phyloP scores from a whole-genome alignment of 53 echinoderm and acorn worm species.

The Antedon mediterranea region DNA sequence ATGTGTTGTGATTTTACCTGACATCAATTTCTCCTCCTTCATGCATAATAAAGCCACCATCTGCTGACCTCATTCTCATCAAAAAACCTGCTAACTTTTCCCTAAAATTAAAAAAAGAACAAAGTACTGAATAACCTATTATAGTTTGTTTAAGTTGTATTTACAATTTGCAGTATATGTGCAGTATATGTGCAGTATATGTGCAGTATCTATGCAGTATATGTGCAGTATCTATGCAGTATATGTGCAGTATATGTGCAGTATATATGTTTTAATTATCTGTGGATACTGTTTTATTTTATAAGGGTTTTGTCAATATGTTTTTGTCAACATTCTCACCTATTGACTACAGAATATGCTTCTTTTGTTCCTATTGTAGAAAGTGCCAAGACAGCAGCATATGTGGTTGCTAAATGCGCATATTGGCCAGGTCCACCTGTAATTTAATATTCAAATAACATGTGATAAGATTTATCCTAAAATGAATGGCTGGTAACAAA shows the following conservation, averaged over 20 bases:
- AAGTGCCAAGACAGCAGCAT: constrained; percentile 85
- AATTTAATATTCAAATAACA: too few species aligned
- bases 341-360: constrained; percentile 65
- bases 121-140: too few species aligned
- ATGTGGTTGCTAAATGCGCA: constrained; percentile 93
- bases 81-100: constrained; percentile 65
- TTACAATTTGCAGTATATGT: too few species aligned
- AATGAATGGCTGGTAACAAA: too few species aligned
- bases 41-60: constrained; percentile 90
- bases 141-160: too few species aligned
- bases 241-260: too few species aligned
- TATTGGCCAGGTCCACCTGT: constrained; percentile 74
- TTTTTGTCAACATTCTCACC: constrained; percentile 41
- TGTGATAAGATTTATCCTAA: too few species aligned
- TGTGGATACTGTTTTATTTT: neutral
- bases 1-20: constrained; percentile 27
- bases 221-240: too few species aligned
- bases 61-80: constrained; percentile 67
- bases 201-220: too few species aligned
- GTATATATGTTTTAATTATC: neutral
- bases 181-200: too few species aligned
- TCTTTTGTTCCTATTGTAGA: constrained; percentile 79
- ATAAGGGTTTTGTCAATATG: neutral
- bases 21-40: constrained; percentile 90
- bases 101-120: constrained; percentile 23